Conservation (phyloP, 1,140 invertebrate species). For the Luehdorfia chinensis region DNA sequence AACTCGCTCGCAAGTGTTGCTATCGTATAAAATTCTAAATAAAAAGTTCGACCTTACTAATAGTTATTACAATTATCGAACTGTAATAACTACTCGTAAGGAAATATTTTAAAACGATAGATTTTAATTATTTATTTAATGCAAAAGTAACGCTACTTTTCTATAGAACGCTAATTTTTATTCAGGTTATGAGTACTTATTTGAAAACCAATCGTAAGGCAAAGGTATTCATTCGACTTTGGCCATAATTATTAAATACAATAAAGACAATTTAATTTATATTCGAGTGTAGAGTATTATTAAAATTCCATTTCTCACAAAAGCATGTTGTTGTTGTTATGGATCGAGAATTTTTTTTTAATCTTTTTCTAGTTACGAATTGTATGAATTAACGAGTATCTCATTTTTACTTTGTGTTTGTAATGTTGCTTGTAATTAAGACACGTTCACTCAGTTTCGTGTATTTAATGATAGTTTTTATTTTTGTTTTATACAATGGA, state of each 20-base stretch:
- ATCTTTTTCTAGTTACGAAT: conserved; percentile 1
- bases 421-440: conserved; percentile 32
- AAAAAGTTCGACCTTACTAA: conserved; percentile 54
- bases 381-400: conserved; percentile 11
- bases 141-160: conserved; percentile 8
- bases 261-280: conserved; percentile 11
- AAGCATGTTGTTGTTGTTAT: background rate
- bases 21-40: conserved; percentile 57
- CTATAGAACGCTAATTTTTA: background rate
- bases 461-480: conserved; percentile 42
- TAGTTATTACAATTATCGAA: conserved; percentile 44
- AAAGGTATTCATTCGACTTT: background rate
- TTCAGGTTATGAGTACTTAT: conserved; percentile 22
- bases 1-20: conserved; percentile 27
- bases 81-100: conserved; percentile 40
- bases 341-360: conserved; percentile 1
- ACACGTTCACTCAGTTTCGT: conserved; percentile 34
- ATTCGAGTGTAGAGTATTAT: conserved; percentile 4
- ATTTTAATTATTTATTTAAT: conserved; percentile 2
- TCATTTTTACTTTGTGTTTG: conserved; percentile 26
- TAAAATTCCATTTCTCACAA: background rate
- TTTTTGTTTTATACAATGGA: conserved; percentile 38
- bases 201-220: background rate
- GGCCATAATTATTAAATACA: background rate
- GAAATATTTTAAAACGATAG: conserved; percentile 28